These are phyloP conservation scores for Brachionus asplanchnoidis DNA, from an alignment of 1,140 invertebrate species.

Conservation along the genomic window DNA sequence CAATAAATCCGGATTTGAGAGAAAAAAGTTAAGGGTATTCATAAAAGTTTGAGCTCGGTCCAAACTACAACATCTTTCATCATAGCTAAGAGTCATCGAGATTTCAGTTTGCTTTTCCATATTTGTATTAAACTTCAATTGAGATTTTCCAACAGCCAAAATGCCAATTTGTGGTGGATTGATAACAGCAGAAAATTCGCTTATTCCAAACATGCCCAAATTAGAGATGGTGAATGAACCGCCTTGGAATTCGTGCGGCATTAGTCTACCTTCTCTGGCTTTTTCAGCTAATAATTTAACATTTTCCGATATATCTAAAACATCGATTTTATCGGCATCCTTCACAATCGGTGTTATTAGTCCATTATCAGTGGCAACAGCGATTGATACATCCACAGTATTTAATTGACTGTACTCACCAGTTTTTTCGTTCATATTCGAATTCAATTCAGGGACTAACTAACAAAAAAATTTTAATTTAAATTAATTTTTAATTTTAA, in stretches of 20 bases:
- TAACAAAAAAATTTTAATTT: not conserved
- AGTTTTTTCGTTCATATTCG: conserved; percentile 11
- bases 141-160: conserved; percentile 33
- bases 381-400: conserved; percentile 89
- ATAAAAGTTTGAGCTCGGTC: conserved; percentile 23
- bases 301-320: conserved; percentile 17
- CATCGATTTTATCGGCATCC: conserved; percentile 68
- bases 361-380: conserved; percentile 88
- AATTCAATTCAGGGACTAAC: conserved; percentile 40
- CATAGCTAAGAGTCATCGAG: conserved; percentile 20
- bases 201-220: conserved; percentile 92
- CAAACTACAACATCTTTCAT: conserved; percentile 10
- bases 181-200: conserved; percentile 66
- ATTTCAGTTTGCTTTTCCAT: conserved; percentile 14
- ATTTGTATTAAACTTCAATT: conserved; percentile 14
- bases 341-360: conserved; percentile 97
- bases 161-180: conserved; percentile 65
- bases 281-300: conserved; percentile 68
- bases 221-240: conserved; percentile 74
- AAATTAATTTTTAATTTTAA: not conserved
- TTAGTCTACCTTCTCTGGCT: conserved; percentile 85
- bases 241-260: conserved; percentile 95
- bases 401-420: conserved; percentile 62
- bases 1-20: conserved; percentile 27
- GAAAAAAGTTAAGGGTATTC: conserved; percentile 4